phyloP scores from a whole-genome alignment of 2,797 vertebrate genomes.

The Gymnodraco acuticeps region DNA sequence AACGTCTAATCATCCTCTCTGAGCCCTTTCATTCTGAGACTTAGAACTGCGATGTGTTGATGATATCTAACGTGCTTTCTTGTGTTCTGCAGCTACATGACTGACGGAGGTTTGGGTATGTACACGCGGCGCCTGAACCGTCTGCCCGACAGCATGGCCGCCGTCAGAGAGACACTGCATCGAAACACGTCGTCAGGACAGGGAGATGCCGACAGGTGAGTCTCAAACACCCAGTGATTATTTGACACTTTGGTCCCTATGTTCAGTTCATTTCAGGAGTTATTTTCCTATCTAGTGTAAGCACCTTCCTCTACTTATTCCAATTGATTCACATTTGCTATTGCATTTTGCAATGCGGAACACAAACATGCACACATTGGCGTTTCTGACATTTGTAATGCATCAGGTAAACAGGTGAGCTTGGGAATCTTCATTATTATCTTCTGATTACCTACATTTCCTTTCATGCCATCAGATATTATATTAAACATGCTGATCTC shows the following conservation, averaged over 20 bases:
- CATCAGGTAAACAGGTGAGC: background rate
- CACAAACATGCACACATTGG: background rate
- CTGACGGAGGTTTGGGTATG: slow-evolving; percentile 94
- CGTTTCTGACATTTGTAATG: background rate
- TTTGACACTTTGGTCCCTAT: background rate
- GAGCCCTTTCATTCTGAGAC: slow-evolving; percentile 3
- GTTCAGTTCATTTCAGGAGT: background rate
- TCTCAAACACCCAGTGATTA: background rate
- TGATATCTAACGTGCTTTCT: slow-evolving; percentile 8
- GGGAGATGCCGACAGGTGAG: slow-evolving; percentile 96
- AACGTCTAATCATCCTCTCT: background rate
- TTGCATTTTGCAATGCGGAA: no score
- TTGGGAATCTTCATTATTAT: background rate
- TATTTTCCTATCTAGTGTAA: background rate
- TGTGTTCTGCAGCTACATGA: slow-evolving; percentile 91
- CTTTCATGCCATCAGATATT: background rate
- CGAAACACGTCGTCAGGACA: slow-evolving; percentile 89
- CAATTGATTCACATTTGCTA: background rate
- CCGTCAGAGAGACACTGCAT: slow-evolving; percentile 93
- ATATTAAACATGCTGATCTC: background rate
- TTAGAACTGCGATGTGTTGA: background rate
- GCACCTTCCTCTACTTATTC: background rate
- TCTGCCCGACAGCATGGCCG: slow-evolving; percentile 93
- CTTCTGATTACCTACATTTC: background rate
- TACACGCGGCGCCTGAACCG: slow-evolving; percentile 93